A percentile compares a stretch with the other conserved stretches of the same genome.
Conservation (phyloP, 2,113 vertebrate genomes). For the Morone saxatilis region DNA sequence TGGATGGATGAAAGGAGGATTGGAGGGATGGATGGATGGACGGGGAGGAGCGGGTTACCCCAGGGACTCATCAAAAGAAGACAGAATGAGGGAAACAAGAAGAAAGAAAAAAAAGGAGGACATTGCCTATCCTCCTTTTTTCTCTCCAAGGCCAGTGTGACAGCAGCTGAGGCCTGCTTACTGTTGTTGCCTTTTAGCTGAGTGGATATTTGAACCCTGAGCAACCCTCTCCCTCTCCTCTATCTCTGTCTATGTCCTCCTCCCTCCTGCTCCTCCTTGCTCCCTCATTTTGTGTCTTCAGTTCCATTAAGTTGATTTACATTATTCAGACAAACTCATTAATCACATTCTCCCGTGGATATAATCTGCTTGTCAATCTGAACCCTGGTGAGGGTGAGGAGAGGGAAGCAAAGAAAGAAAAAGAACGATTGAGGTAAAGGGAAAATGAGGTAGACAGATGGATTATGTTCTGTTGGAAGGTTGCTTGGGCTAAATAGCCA, state of each 20-base stretch:
- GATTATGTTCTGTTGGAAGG: slow-evolving; percentile 61
- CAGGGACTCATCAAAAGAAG: slow-evolving; percentile 65
- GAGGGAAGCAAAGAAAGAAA: neutral
- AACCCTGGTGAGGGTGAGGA: slow-evolving; percentile 47
- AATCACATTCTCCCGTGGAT: slow-evolving; percentile 84
- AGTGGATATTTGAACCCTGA: slow-evolving; percentile 89
- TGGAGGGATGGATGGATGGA: slow-evolving; percentile 28
- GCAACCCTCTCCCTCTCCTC: slow-evolving; percentile 76
- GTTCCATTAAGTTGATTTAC: slow-evolving; percentile 90
- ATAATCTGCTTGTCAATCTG: slow-evolving; percentile 79
- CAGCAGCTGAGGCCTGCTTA: slow-evolving; percentile 77
- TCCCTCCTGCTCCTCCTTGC: slow-evolving; percentile 7
- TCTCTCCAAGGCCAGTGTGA: slow-evolving; percentile 66
- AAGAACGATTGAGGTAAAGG: slow-evolving; percentile 19
- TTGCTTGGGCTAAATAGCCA: slow-evolving; percentile 46
- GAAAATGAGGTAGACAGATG: slow-evolving; percentile 61
- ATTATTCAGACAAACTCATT: slow-evolving; percentile 84
- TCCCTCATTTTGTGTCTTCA: slow-evolving; percentile 65
- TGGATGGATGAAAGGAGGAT: slow-evolving; percentile 60
- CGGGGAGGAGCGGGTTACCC: slow-evolving; percentile 61
- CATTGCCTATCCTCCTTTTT: slow-evolving; percentile 45
- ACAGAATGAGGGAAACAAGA: slow-evolving; percentile 70
- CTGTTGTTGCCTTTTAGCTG: slow-evolving; percentile 86
- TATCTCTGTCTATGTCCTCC: slow-evolving; percentile 1
- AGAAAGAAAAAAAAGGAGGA: slow-evolving; percentile 47